Evolutionary conservation across 2,888 invertebrate species (phyloP), one percentile per base, ranked within the genome.

Genomic region (Stenodema calcarata): DNA sequence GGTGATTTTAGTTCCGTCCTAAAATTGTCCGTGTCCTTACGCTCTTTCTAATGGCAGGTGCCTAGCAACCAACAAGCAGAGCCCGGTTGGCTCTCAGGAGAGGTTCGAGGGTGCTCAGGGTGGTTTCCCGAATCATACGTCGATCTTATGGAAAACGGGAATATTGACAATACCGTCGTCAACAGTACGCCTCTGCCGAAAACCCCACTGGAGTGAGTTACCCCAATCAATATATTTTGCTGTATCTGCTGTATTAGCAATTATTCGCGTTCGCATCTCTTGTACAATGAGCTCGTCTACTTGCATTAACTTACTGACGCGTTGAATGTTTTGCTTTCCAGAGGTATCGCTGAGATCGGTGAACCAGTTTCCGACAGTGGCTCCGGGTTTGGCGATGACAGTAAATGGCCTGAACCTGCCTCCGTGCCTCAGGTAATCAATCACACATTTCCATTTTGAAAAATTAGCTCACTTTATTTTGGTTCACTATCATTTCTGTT

Each of bases 91-190:
- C 92, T 97, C 90, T 97, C 97, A 89, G 99, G 99, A 0, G 96
- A 96, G 90, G 95, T 97, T 42, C 93, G 96, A 90, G 98, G 98
- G 2, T 95, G 95, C 88, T 95, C 96, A 0, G 99, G 99, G 0
- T 98, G 98, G 98, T 99, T 99, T 92, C 99, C 99, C 0, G 97
- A 98, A 91, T 96, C 97, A 0, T 99, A 99, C 91, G 98, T 97
- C 18, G 97, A 97, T 90, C 95, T 95, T 54, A 90, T 87, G 69
- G 90, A 28, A 91, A 91, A 42, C 14, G 73, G 69, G 18, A 42
- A 50, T 16, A 42, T 47, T 42, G 86, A 80, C n/a, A 86, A 86
- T 75, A 78, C 76, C 41, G 54, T 87, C 30, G 62, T 80, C 28
- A 69, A 62, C 86, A 81, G 87, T 85, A 90, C 73, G 90, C 91